A percentile compares a stretch with the other conserved stretches of the same genome.
phyloP scores from a whole-genome alignment of 1,140 invertebrate species.

The Pogonognathellus flavescens region DNA sequence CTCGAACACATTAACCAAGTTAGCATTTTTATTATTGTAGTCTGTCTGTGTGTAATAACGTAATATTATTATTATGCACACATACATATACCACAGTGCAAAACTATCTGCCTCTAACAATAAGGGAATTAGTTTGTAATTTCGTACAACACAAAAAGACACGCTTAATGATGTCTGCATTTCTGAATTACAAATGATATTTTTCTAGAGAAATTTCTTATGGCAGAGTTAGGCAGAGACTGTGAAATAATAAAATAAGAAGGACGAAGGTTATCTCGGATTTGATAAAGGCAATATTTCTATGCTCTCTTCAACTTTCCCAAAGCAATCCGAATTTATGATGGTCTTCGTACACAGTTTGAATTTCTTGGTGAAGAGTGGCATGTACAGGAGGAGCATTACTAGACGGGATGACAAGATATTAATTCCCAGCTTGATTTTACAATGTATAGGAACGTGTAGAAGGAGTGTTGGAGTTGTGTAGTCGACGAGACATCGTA shows the following conservation, averaged over 20 bases:
- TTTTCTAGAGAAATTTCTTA: not conserved
- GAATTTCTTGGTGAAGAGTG: not conserved
- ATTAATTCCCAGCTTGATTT: not conserved
- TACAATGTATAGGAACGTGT: not conserved
- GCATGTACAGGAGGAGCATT: not conserved
- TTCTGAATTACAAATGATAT: not conserved
- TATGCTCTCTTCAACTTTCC: slow-evolving; percentile 7
- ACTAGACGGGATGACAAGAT: not conserved
- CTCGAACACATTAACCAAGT: too few relatives aligned
- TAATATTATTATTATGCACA: too few relatives aligned
- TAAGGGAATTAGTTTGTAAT: too few relatives aligned
- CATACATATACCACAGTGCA: too few relatives aligned
- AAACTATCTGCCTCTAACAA: too few relatives aligned
- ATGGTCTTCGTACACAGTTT: not conserved
- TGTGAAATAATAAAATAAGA: too few relatives aligned
- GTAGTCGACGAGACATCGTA: not conserved
- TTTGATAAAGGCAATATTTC: slow-evolving; percentile 6
- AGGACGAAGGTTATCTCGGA: not conserved
- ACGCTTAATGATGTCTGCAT: too few relatives aligned
- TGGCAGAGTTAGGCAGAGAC: too few relatives aligned
- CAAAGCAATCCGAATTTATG: slow-evolving; percentile 47
- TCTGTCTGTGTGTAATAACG: too few relatives aligned
- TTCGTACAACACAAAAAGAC: too few relatives aligned
- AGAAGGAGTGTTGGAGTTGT: not conserved
- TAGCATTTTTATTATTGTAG: not conserved